Evolutionary conservation across 2,888 invertebrate genomes (phyloP).

Genomic region (Lamellibrachia columna): DNA sequence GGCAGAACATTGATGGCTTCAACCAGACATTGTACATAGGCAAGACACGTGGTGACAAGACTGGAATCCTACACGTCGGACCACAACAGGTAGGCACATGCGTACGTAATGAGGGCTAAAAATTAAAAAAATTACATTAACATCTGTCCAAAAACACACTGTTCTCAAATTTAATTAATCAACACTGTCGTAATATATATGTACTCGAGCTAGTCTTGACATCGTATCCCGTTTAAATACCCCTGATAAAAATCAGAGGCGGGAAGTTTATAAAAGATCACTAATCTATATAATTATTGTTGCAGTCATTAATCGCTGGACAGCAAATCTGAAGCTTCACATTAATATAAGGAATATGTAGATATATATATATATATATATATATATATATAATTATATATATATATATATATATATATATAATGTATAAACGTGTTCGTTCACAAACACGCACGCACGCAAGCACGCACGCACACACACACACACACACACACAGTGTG

Average conservation of each 20-base stretch:
- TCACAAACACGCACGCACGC: no score
- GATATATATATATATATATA: no score
- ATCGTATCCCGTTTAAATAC: no score
- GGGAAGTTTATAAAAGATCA: slow-evolving; percentile 39
- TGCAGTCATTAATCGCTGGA: slow-evolving; percentile 39
- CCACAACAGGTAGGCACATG: slow-evolving; percentile 29
- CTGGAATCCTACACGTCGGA: slow-evolving; percentile 44
- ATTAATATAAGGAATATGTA: no score
- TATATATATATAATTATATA: no score
- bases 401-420: no score
- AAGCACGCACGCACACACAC: no score
- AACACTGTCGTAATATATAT: no score
- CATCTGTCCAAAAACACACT: neutral
- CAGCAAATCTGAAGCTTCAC: slow-evolving; percentile 40
- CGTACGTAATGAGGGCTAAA: no score
- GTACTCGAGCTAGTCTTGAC: no score
- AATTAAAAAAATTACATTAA: neutral
- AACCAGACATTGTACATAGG: slow-evolving; percentile 44
- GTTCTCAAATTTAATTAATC: neutral
- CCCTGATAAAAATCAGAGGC: neutral
- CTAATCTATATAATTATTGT: slow-evolving; percentile 37
- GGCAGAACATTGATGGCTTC: slow-evolving; percentile 42
- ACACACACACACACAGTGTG: no score
- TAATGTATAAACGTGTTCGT: no score
- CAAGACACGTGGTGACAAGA: slow-evolving; percentile 47